phyloP scores from a whole-genome alignment of 2,888 invertebrate species.

The Eugnorisma glareosa region DNA sequence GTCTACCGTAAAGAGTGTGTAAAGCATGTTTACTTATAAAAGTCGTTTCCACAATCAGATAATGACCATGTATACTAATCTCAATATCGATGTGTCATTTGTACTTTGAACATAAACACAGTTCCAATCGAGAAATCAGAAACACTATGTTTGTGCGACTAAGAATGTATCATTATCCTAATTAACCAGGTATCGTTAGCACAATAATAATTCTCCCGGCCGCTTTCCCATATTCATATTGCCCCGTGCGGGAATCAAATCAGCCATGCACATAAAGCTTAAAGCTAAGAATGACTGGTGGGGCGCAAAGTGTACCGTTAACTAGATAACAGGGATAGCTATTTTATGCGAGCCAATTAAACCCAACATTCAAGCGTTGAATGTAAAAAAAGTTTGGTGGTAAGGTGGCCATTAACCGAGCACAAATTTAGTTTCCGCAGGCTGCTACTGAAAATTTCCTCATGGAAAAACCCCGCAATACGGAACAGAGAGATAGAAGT shows the following conservation, averaged over 20 bases:
- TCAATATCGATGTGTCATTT: not conserved
- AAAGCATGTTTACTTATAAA: not conserved
- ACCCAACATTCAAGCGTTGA: not conserved
- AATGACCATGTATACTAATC: not conserved
- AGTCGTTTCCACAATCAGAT: conserved; percentile 9
- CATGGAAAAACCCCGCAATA: not conserved
- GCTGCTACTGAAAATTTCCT: not conserved
- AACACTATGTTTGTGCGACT: not conserved
- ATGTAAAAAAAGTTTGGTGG: not conserved
- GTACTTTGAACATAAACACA: not conserved
- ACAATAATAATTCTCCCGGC: not conserved
- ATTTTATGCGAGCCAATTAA: not conserved
- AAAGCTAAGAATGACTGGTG: too few species aligned
- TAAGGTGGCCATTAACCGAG: not conserved
- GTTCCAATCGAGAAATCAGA: not conserved
- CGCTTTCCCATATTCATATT: not conserved
- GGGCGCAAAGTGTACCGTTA: not conserved
- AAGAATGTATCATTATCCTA: not conserved
- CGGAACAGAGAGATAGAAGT: not conserved
- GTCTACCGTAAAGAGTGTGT: not conserved
- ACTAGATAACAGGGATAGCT: not conserved
- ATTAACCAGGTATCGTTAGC: not conserved
- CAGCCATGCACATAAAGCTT: not conserved
- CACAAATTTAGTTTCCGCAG: not conserved
- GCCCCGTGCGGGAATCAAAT: not conserved